These are phyloP conservation scores for Apteryx owenii DNA, from an alignment of 2,113 vertebrate species.

Conservation along the genomic window DNA sequence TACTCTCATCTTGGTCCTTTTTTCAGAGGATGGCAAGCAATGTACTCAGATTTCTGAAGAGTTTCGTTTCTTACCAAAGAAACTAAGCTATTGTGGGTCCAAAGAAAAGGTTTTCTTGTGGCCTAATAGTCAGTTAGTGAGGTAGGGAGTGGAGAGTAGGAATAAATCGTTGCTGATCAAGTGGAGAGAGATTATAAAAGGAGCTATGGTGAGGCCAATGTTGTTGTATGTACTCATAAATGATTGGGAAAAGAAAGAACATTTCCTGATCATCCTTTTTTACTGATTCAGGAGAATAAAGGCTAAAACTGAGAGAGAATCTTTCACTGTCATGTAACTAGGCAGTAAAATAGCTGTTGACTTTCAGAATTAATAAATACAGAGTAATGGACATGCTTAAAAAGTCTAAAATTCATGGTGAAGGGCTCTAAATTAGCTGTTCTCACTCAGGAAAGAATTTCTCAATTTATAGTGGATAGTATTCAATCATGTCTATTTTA, in stretches of 20 bases:
- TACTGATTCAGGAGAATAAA: not conserved
- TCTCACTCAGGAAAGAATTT: not conserved
- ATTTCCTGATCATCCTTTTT: not conserved
- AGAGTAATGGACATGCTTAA: not conserved
- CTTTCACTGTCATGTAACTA: not conserved
- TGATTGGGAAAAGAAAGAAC: not conserved
- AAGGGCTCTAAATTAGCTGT: not conserved
- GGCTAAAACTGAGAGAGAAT: not conserved
- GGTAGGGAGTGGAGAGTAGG: not conserved
- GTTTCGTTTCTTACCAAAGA: not conserved
- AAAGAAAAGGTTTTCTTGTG: not conserved
- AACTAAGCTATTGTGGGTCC: not conserved
- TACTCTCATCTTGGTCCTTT: not conserved
- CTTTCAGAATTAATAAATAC: not conserved
- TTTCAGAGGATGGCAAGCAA: not conserved
- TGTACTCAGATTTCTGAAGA: not conserved
- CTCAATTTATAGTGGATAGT: not conserved
- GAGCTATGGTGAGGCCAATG: not conserved
- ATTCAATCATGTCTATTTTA: not conserved
- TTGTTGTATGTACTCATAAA: not conserved
- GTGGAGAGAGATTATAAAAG: not conserved
- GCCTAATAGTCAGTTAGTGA: not conserved
- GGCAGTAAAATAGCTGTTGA: not conserved
- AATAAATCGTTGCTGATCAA: not conserved
- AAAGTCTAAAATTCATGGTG: not conserved